phyloP scores from a whole-genome alignment of 2,113 vertebrate genomes.

The Ptyas mucosa region DNA sequence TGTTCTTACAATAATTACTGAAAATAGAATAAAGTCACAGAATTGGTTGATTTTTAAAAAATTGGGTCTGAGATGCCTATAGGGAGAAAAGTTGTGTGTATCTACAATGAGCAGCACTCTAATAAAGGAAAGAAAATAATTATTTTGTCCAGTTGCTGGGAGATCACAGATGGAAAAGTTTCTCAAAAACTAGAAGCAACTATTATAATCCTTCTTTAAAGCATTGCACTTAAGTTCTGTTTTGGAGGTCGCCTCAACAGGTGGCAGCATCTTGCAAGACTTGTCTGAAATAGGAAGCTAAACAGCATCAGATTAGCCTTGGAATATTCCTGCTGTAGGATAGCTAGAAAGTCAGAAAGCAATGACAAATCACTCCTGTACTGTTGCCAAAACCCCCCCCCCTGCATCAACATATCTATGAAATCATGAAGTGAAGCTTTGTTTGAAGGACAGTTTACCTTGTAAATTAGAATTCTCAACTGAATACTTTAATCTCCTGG shows the following conservation, averaged over 20 bases:
- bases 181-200: background rate
- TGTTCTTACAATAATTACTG: conserved; percentile 2
- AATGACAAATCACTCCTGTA: background rate
- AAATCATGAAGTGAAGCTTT: background rate
- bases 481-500: background rate
- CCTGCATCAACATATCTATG: background rate
- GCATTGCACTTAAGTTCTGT: background rate
- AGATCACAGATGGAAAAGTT: background rate
- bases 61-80: background rate
- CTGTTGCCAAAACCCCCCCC: background rate
- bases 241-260: background rate
- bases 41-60: background rate
- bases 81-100: background rate
- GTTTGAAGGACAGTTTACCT: background rate
- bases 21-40: background rate
- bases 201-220: background rate
- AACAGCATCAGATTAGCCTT: background rate
- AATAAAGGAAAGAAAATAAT: background rate
- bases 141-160: background rate
- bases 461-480: background rate
- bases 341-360: background rate
- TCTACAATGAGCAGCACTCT: background rate
- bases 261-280: background rate
- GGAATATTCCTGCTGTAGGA: background rate
- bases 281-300: background rate